Base-by-base conservation (phyloP, 2,888 invertebrate genomes). In the Napeogenes inachia region DNA sequence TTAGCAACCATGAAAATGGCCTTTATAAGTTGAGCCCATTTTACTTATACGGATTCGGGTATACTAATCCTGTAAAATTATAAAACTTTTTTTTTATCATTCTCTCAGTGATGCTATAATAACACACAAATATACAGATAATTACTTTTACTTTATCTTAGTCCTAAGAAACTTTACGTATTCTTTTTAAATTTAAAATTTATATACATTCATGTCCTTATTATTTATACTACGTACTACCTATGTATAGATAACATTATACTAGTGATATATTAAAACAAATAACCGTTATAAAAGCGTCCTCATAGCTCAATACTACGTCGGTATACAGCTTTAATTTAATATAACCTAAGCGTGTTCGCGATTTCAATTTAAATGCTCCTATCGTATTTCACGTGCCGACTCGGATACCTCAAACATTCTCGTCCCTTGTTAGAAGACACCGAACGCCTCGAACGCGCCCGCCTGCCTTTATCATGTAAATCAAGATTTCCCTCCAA, bases 301-400 rank as follows among this genome's bases (percentile, higher is more conserved):
- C 30, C 12, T 30, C 12, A 12, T 8, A 30, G 2, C 50, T 8
- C 30, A 50, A 30, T 30, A 30, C 50, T 30, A 6, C 12, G 42
- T 42, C 2, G 42, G 42, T 42, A 75, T 75, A 68, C 68, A 70
- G 67, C 68, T 77, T 76, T 80, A 77, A 78, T 76, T 73, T 74
- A 71, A 83, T 81, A 84, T 81, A 63, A 64, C 56, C 56, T 75
- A 76, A 78, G 79, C 76, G 78, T 74, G 81, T 81, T 75, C 73
- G 71, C 77, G 75, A 80, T 81, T 85, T 82, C 80, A 84, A 85
- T 88, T 73, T 81, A 81, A 87, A 87, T 83, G 84, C 84, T 83
- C 79, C 71, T 71, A 75, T 76, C 77, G 77, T 82, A 79, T 79
- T 77, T 78, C 75, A 78, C 83, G 75, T 79, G 77, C 78, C 78